Evolutionary conservation across 2,113 vertebrate species (phyloP).

Genomic region (Sturnus vulgaris): DNA sequence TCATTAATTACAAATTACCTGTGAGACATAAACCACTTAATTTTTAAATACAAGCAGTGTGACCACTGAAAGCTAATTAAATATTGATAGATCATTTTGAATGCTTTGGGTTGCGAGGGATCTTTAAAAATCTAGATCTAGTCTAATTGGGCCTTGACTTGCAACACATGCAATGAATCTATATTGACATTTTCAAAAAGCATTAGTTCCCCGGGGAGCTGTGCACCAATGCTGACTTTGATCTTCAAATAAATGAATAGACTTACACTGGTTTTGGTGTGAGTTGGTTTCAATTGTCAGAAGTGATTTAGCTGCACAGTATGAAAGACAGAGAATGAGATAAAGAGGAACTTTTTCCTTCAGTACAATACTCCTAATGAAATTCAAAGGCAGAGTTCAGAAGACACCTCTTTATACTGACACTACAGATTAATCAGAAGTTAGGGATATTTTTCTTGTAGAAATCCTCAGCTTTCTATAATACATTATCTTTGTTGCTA

Average conservation of each 20-base stretch:
- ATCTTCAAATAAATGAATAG: neutral
- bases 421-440: neutral
- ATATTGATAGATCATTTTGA: neutral
- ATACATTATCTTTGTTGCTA: neutral
- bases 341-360: neutral
- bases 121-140: neutral
- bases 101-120: neutral
- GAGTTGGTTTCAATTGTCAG: neutral
- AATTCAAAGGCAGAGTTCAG: constrained; percentile 11
- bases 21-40: neutral
- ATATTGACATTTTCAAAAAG: neutral
- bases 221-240: neutral
- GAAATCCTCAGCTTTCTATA: neutral
- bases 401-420: neutral
- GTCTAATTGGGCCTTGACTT: neutral
- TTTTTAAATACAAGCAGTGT: neutral
- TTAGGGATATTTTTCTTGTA: neutral
- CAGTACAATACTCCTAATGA: neutral
- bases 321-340: neutral
- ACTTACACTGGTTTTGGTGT: neutral
- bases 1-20: neutral
- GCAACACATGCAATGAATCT: neutral
- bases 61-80: neutral
- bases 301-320: neutral
- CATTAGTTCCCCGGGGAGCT: neutral